Evolutionary conservation across 1,140 invertebrate genomes (phyloP).

Genomic region (Papilio xuthus): DNA sequence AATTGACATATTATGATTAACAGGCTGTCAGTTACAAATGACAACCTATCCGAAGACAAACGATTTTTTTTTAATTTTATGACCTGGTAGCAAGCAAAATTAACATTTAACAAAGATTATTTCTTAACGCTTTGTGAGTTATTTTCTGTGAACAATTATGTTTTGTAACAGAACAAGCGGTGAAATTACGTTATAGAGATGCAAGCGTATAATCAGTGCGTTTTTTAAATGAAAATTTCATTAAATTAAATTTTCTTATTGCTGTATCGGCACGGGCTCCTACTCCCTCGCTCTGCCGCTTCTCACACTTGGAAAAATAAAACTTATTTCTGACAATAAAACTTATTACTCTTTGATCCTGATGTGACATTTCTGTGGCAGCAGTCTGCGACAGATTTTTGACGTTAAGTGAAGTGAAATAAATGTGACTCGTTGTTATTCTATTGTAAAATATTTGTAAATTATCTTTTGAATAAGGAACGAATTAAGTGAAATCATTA

Average conservation of each 20-base stretch:
- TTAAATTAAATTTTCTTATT: not conserved
- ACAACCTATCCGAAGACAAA: no score
- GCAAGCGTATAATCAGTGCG: no score
- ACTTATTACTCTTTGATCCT: conserved; percentile 1
- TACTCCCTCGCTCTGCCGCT: no score
- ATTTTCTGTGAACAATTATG: not conserved
- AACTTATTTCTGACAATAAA: not conserved
- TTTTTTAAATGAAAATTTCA: not conserved
- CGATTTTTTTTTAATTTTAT: no score
- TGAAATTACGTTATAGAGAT: not conserved
- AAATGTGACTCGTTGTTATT: not conserved
- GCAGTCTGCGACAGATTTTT: not conserved
- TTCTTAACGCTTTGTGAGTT: not conserved
- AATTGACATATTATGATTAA: no score
- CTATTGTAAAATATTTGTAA: conserved; percentile 7
- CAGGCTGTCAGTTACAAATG: no score
- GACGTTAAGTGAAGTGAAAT: conserved; percentile 6
- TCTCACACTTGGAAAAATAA: not conserved
- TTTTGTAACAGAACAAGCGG: not conserved
- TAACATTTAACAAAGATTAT: not conserved
- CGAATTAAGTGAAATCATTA: not conserved
- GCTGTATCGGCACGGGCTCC: not conserved
- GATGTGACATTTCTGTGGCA: not conserved
- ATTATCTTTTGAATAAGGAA: not conserved
- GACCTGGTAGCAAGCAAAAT: not conserved